phyloP scores from a whole-genome alignment of 1,140 invertebrate species.

The Drosophila bocqueti region DNA sequence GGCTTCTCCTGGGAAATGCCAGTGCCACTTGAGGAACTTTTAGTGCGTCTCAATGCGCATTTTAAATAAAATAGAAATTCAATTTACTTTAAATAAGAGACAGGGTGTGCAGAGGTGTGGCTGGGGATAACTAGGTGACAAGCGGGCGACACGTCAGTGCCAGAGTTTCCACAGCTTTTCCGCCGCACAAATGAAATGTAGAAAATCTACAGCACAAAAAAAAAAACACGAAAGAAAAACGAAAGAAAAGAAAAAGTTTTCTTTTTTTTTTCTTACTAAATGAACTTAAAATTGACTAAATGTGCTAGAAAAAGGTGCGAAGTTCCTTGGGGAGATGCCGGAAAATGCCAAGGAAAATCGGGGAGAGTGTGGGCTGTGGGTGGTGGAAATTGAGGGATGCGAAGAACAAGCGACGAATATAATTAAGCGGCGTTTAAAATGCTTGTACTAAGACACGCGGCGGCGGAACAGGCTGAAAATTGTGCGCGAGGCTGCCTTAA shows the following conservation, averaged over 20 bases:
- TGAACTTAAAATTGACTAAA: constrained; percentile 83
- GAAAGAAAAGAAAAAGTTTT: constrained; percentile 53
- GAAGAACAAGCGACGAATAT: constrained; percentile 54
- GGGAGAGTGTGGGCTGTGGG: not conserved
- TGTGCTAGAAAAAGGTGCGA: constrained; percentile 75
- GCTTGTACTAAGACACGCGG: constrained; percentile 57
- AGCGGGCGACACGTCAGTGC: constrained; percentile 42
- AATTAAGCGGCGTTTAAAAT: constrained; percentile 83
- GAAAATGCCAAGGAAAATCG: not conserved
- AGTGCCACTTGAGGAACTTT: constrained; percentile 75
- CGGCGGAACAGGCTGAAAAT: constrained; percentile 4
- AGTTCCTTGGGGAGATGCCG: constrained; percentile 49
- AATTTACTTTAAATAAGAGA: constrained; percentile 81
- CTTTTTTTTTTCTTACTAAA: constrained; percentile 40
- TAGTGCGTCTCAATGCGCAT: constrained; percentile 83
- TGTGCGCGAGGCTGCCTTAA: constrained; percentile 14
- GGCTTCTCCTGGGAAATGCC: constrained; percentile 15
- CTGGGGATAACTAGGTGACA: constrained; percentile 45
- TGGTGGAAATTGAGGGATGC: constrained; percentile 9
- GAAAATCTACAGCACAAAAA: constrained; percentile 12
- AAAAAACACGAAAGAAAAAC: constrained; percentile 22
- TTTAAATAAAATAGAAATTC: constrained; percentile 84
- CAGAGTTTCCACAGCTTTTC: constrained; percentile 52
- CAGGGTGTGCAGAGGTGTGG: constrained; percentile 19
- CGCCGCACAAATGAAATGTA: constrained; percentile 53